A percentile compares a stretch with the other conserved stretches of the same genome.
phyloP scores from a whole-genome alignment of 2,113 vertebrate species.

The Colinus virginianus region DNA sequence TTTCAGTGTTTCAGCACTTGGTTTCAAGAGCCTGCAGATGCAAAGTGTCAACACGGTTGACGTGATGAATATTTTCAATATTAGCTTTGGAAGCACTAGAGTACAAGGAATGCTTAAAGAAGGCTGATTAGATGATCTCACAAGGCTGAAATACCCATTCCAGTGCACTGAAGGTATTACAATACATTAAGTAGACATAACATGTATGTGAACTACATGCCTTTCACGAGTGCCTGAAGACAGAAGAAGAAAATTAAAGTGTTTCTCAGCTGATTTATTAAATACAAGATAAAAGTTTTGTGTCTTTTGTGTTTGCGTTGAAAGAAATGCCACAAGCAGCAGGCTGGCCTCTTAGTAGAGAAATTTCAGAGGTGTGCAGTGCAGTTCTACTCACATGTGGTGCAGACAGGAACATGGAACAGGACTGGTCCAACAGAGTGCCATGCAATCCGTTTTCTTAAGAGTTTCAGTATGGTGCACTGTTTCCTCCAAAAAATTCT shows the following conservation, averaged over 20 bases:
- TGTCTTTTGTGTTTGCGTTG: background rate
- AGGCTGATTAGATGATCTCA: constrained; percentile 40
- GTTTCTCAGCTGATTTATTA: background rate
- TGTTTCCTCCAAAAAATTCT: background rate
- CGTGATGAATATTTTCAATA: constrained; percentile 44
- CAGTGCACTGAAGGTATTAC: constrained; percentile 20
- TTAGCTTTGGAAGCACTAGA: constrained; percentile 51
- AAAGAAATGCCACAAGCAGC: background rate
- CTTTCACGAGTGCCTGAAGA: background rate
- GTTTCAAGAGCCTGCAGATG: constrained; percentile 57
- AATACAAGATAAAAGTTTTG: background rate
- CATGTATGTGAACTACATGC: background rate
- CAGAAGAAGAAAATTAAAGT: background rate
- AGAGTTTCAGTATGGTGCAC: background rate
- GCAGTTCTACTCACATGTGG: accelerated
- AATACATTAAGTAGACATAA: background rate
- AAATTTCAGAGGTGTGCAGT: background rate
- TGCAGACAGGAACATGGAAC: background rate
- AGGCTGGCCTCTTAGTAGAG: background rate
- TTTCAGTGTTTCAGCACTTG: constrained; percentile 29
- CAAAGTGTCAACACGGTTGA: constrained; percentile 47
- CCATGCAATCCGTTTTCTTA: background rate
- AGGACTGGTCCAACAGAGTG: accelerated
- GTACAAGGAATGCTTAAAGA: constrained; percentile 28
- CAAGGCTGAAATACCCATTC: constrained; percentile 21